A percentile compares a stretch with the other conserved stretches of the same genome.
These are phyloP conservation scores for Speoplatyrhinus poulsoni DNA, from an alignment of 2,113 vertebrate species.

Conservation along the genomic window DNA sequence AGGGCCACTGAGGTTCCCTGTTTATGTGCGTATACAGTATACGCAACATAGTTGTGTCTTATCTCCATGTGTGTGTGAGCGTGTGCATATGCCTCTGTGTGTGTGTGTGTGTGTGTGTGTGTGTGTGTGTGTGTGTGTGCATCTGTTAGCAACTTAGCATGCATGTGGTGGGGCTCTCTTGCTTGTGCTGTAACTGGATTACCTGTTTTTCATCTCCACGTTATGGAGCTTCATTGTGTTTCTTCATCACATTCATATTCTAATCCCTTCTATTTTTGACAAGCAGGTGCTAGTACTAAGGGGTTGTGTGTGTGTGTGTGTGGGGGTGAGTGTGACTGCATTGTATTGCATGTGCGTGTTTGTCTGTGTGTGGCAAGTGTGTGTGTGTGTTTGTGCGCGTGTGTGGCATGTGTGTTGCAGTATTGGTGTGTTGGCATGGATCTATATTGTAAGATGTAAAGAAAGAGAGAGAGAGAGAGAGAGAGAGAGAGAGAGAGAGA, in stretches of 20 bases:
- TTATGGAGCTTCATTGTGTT: constrained; percentile 35
- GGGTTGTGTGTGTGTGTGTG: constrained; percentile 6
- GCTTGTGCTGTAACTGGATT: constrained; percentile 29
- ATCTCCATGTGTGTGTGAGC: constrained; percentile 3
- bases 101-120: background rate
- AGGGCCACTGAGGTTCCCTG: constrained; percentile 16
- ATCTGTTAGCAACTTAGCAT: background rate
- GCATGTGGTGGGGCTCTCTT: background rate
- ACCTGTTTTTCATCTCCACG: constrained; percentile 23
- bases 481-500: background rate
- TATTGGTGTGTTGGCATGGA: background rate
- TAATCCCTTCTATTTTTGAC: constrained; percentile 13
- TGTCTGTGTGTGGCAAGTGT: background rate
- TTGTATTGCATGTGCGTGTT: constrained; percentile 13
- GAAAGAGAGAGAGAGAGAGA: background rate
- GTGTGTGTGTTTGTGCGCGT: background rate
- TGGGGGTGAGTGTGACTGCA: constrained; percentile 3
- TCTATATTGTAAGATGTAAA: background rate
- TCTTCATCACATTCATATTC: constrained; percentile 28
- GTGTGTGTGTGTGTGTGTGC: background rate
- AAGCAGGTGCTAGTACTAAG: constrained; percentile 4
- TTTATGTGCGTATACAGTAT: constrained; percentile 22
- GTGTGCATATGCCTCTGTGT: background rate
- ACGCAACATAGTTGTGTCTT: constrained; percentile 21
- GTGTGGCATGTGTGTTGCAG: no score